Evolutionary conservation across 2,113 vertebrate genomes (phyloP).

Genomic region (Patagioenas fasciata): DNA sequence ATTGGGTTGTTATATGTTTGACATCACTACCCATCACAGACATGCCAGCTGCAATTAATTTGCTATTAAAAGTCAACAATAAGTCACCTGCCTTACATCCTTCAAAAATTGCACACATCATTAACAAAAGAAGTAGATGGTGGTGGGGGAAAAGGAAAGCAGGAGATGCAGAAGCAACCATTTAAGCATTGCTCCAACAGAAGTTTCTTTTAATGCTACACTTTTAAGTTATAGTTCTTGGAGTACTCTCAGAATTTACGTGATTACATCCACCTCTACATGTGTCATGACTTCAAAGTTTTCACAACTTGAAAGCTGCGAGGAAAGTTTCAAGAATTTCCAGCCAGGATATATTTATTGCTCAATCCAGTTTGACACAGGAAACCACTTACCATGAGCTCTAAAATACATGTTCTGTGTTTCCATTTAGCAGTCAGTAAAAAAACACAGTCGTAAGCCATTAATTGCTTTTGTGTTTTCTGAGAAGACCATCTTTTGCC

Average conservation of each 20-base stretch:
- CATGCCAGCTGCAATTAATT: background rate
- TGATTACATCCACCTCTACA: background rate
- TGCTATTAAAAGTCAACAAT: background rate
- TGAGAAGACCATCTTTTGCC: background rate
- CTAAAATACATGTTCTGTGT: background rate
- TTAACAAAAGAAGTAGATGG: background rate
- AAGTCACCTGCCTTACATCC: background rate
- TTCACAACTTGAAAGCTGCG: background rate
- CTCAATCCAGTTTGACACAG: background rate
- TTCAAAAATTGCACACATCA: background rate
- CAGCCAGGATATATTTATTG: background rate
- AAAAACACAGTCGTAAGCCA: rapidly evolving
- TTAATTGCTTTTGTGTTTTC: background rate
- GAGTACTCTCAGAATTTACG: too few relatives aligned
- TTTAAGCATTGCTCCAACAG: background rate
- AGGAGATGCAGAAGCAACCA: background rate
- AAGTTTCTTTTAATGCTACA: background rate
- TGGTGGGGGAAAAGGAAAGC: background rate
- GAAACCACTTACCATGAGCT: rapidly evolving
- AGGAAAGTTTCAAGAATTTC: background rate
- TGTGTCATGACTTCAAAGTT: rapidly evolving
- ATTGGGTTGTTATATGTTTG: rapidly evolving
- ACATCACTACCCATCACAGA: background rate
- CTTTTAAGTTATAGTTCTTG: background rate
- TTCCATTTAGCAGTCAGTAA: background rate